Base-by-base conservation (phyloP, 2,888 invertebrate genomes). In the Allygus modestus region DNA sequence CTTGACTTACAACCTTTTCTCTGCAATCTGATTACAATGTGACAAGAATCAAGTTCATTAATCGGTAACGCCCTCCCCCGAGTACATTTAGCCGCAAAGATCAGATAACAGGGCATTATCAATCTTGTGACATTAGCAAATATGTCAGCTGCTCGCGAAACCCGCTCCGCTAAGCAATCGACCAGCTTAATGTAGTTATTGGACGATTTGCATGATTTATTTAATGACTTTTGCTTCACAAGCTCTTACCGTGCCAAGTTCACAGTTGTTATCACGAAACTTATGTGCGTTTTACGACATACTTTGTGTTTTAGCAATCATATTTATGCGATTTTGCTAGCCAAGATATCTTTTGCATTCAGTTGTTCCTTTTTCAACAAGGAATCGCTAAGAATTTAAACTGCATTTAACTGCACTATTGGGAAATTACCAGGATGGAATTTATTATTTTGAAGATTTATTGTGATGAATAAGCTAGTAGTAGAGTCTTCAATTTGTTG, bases 151-250 rank as follows among this genome's bases (percentile, higher is more conserved):
- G 65, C 28, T 31, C 65, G 28, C 28, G 20, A 15, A 23, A 15
- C 20, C 54, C 54, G 54, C 15, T 17, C 28, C 31, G 65, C 26
- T 2, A 20, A 15, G n/a, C 4, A 37, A 37, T 37, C 9, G 46
- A 2, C n/a, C 46, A 46, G 4, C 20, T 54, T n/a, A 23, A 54
- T 23, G 54, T 54, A 65, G 65, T 9, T 65, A 54, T 31, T 31
- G 65, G 65, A 28, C 31, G 28, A 65, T 65, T 31, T 65, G 58
- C 58, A 58, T 58, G 58, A 58, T 58, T 58, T 58, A 58, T 58
- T 23, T 58, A 23, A 58, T 23, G 20, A 23, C 58, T 23, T 58
- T 20, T 58, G 58, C 58, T 58, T 58, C 12, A n/a, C 20, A 12
- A 58, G 37, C 23, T 12, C 46, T 17, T 12, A 12, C 46, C 46